Evolutionary conservation across 2,113 vertebrate species (phyloP), one percentile per base, ranked within the genome.

Genomic region (Misgurnus anguillicaudatus): DNA sequence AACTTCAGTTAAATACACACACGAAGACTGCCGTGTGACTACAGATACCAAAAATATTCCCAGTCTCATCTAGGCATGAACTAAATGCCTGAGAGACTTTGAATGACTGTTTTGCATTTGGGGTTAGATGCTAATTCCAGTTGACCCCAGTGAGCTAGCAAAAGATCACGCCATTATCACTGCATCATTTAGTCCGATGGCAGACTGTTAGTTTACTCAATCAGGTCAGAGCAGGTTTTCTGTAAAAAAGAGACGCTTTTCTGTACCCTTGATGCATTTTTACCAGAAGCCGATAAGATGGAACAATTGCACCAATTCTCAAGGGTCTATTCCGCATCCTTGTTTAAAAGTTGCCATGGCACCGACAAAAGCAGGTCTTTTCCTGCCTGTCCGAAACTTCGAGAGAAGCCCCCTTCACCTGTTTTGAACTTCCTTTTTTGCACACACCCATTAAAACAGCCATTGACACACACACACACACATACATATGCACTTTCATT

Each of bases 71-170:
- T 47, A 13, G 24, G 67, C 24, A 47, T 38, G 3, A 41, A 24
- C 39, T 65, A 38, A 77, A 21, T 74, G 57, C n/a, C 76, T 58
- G 51, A 75, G 61, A 78, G 36, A 68, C 19, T 41, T 60, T 57
- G 61, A n/a, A 31, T 79, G 10, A 4, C 55, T 83, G 16, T 31
- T 53, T 55, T n/a, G 47, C 17, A 58, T 55, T 21, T 11, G 51
- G 10, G 31, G 61, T 19, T 31, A 64, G 38, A 55, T 73, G 38
- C 61, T 48, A 47, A 42, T 47, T 11, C 19, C 6, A 24, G 53
- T 72, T 47, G 14, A 51, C 47, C 48, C 16, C 9, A 48, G 47
- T 8, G 38, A 48, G 16, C 62, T 60, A 75, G 45, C n/a, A 60
- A 38, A 64, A 79, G 55, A 13, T 47, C 31, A 16, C 16, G 6